A percentile compares a stretch with the other conserved stretches of the same genome.
These are phyloP conservation scores for Psylliodes chrysocephalus DNA, from an alignment of 2,888 invertebrate genomes.

Conservation along the genomic window DNA sequence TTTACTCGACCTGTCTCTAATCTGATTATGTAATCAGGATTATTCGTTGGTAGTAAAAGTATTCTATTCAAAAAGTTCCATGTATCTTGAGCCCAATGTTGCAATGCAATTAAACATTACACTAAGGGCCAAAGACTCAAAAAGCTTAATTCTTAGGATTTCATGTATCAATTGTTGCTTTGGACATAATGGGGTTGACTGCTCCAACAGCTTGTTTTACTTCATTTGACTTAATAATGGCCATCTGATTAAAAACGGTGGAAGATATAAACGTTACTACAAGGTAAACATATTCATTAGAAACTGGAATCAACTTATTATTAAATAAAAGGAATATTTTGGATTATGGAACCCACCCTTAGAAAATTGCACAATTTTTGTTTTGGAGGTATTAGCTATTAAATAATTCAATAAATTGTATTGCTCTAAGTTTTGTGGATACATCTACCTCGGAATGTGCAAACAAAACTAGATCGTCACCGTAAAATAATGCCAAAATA, in stretches of 20 bases:
- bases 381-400: not conserved
- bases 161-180: not conserved
- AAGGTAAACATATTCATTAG: not conserved
- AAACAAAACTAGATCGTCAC: slow-evolving; percentile 24
- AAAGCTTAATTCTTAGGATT: slow-evolving; percentile 7
- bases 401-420: not conserved
- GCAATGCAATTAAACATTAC: not conserved
- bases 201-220: not conserved
- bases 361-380: slow-evolving; percentile 1
- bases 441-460: slow-evolving; percentile 10
- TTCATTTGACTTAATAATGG: not conserved
- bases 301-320: not conserved
- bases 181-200: not conserved
- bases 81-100: too few species aligned
- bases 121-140: not conserved
- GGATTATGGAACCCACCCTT: not conserved
- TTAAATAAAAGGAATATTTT: slow-evolving; percentile 3
- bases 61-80: slow-evolving; percentile 7
- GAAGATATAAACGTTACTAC: too few species aligned
- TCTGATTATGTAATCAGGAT: not conserved
- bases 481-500: slow-evolving; percentile 15
- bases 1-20: not conserved
- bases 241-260: too few species aligned
- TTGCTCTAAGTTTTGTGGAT: not conserved
- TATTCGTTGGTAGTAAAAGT: not conserved